Percentiles rank a stretch among this genome's conserved stretches.
These are phyloP conservation scores for Drosophila colorata DNA, from an alignment of 2,888 invertebrate genomes.

Conservation along the genomic window DNA sequence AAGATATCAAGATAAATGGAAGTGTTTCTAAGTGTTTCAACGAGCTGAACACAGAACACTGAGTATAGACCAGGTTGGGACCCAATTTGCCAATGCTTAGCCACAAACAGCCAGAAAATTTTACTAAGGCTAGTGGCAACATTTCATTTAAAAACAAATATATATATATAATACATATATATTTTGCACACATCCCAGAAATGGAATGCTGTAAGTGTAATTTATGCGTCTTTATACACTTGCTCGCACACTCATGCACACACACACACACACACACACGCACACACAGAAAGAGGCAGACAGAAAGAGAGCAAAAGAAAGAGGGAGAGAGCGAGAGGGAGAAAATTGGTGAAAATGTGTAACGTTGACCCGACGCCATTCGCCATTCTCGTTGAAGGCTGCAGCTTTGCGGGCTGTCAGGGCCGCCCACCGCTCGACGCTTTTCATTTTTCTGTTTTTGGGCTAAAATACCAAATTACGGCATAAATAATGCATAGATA, in stretches of 20 bases:
- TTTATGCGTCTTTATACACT: conserved; percentile 70
- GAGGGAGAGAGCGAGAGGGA: conserved; percentile 6
- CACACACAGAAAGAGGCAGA: no score
- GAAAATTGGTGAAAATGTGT: conserved; percentile 71
- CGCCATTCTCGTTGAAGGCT: conserved; percentile 31
- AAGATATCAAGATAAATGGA: no score
- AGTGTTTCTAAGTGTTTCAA: no score
- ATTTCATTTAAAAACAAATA: conserved; percentile 54
- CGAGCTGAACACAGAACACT: no score
- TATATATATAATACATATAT: conserved; percentile 23
- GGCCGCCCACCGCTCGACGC: conserved; percentile 52
- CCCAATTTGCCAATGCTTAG: no score
- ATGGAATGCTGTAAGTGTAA: conserved; percentile 67
- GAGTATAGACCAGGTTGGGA: no score
- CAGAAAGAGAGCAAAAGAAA: not conserved
- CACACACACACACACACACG: conserved; percentile 10
- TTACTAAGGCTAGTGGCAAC: no score
- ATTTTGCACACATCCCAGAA: conserved; percentile 53
- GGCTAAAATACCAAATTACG: conserved; percentile 81
- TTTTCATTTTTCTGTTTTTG: conserved; percentile 79
- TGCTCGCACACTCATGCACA: conserved; percentile 17
- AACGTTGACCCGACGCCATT: conserved; percentile 69
- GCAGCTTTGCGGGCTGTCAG: conserved; percentile 35
- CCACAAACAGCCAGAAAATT: no score
- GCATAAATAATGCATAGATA: conserved; percentile 81